Evolutionary conservation across 2,888 invertebrate species (phyloP).

Genomic region (Silvanus unidentatus): DNA sequence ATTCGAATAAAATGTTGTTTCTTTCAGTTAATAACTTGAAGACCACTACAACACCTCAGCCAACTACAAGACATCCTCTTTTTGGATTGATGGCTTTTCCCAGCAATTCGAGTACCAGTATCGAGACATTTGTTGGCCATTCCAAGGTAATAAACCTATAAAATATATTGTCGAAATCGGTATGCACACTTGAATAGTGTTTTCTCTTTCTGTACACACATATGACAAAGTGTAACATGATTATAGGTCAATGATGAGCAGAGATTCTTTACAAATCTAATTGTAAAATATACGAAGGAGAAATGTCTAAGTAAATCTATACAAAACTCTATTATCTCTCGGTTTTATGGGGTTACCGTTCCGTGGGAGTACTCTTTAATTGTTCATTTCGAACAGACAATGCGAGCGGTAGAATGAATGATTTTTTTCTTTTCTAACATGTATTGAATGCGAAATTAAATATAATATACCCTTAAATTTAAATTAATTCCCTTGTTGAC

Average conservation of each 20-base stretch:
- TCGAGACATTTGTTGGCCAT: constrained; percentile 56
- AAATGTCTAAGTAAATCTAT: constrained; percentile 1
- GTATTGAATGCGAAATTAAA: no score
- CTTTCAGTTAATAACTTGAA: constrained; percentile 56
- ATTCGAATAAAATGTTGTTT: no score
- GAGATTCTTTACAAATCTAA: not conserved
- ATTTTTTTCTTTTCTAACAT: no score
- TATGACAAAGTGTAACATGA: not conserved
- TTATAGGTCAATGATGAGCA: constrained; percentile 1
- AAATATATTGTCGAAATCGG: no score
- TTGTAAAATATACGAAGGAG: constrained; percentile 2
- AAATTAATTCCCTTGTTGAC: no score
- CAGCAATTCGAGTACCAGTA: constrained; percentile 49
- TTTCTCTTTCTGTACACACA: not conserved
- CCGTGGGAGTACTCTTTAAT: constrained; percentile 3
- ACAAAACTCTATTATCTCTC: constrained; percentile 2
- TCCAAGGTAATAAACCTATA: constrained; percentile 58
- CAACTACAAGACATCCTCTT: constrained; percentile 45
- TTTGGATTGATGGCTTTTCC: constrained; percentile 51
- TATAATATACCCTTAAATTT: no score
- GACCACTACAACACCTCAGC: constrained; percentile 38
- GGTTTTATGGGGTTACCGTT: constrained; percentile 8
- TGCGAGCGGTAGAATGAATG: no score
- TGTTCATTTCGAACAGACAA: not conserved
- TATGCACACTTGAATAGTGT: not conserved